Conservation (phyloP, 2,113 vertebrate species). For the Cervus canadensis region DNA sequence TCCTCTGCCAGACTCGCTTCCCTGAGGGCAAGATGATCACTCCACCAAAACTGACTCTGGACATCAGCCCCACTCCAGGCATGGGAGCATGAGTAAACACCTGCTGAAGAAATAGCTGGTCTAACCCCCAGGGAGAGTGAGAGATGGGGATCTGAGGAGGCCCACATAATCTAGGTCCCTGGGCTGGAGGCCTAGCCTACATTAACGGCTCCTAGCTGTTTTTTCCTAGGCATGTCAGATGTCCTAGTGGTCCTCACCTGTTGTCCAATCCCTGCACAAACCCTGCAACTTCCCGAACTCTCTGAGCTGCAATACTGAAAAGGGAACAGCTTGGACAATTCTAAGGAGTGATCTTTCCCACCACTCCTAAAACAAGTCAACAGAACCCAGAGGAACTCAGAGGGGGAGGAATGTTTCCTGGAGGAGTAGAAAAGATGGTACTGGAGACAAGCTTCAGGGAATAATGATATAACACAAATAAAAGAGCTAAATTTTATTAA, state of each 20-base stretch:
- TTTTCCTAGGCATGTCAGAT: not conserved
- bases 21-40: not conserved
- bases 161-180: not conserved
- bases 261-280: not conserved
- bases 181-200: not conserved
- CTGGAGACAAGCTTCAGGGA: not conserved
- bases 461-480: conserved; percentile 4
- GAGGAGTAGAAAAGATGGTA: not conserved
- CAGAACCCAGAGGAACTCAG: not conserved
- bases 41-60: not conserved
- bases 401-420: not conserved
- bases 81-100: not conserved
- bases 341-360: not conserved
- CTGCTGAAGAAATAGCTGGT: not conserved
- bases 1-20: not conserved
- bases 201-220: not conserved
- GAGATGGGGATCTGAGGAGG: not conserved
- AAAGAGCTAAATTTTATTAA: conserved; percentile 51
- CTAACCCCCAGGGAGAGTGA: not conserved
- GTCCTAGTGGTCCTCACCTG: not conserved
- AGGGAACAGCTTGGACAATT: not conserved
- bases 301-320: not conserved
- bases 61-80: not conserved
- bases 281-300: not conserved
- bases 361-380: conserved; percentile 1